These are phyloP conservation scores for Zosterops hypoxanthus DNA, from an alignment of 2,113 vertebrate genomes.

Conservation along the genomic window DNA sequence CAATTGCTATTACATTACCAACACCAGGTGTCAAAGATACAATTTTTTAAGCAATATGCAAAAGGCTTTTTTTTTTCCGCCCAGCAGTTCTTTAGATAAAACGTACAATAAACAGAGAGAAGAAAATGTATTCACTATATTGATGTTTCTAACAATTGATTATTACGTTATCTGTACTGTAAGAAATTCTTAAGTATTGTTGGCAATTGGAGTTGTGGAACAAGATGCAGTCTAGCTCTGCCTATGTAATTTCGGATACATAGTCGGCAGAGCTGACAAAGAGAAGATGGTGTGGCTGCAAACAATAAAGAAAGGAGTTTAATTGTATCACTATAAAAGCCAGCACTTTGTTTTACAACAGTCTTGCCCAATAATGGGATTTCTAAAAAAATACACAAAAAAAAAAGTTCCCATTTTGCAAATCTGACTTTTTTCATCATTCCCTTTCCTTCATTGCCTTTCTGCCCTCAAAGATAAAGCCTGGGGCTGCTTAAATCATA, in stretches of 20 bases:
- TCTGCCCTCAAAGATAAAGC: neutral
- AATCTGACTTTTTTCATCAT: neutral
- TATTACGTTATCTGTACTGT: slow-evolving; percentile 83
- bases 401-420: neutral
- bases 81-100: slow-evolving; percentile 38
- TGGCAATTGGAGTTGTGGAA: slow-evolving; percentile 89
- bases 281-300: slow-evolving; percentile 85
- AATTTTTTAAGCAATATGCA: neutral
- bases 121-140: neutral
- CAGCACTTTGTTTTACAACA: neutral
- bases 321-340: neutral
- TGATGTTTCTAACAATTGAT: neutral
- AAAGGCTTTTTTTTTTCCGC: slow-evolving; percentile 31
- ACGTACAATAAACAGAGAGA: neutral
- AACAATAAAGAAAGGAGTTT: neutral
- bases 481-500: neutral
- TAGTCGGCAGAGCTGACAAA: slow-evolving; percentile 89
- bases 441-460: neutral
- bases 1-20: neutral
- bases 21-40: neutral
- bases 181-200: slow-evolving; percentile 86
- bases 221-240: slow-evolving; percentile 83
- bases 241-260: slow-evolving; percentile 85
- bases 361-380: neutral
- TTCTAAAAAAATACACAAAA: neutral